Evolutionary conservation across 2,888 invertebrate genomes (phyloP), one percentile per base, ranked within the genome.

Genomic region (Drosophila nigricruria): DNA sequence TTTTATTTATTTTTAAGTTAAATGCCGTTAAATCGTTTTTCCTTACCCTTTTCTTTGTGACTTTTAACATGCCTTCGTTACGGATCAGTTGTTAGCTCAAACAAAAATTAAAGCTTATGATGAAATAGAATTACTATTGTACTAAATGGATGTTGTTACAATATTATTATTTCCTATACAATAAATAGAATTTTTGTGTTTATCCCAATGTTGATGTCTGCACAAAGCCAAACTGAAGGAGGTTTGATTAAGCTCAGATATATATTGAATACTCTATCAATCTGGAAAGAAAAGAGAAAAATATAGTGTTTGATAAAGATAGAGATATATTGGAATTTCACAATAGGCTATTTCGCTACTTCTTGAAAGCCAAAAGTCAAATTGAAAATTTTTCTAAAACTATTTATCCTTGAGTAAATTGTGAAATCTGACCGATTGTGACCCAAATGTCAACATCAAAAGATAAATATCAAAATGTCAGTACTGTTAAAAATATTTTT

Each of bases 21-120:
- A 73, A 76, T 61, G 67, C 56, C 70, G 30, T 38, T 38, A 40
- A 50, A 34, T 38, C 20, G 32, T 1, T 27, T 23, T 38, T 42
- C 38, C 16, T 16, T 27, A 10, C 8, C 8, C 20, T 14, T 20
- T 27, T 36, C 20, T 14, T 40, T 3, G n/a, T 14, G 8, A n/a
- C 14, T 42, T 42, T 42, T 10, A 18, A 8, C 36, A 23, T 34
- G 27, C 1, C 10, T 47, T 5, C 14, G 49, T 5, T 34, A 23
- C 9, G 23, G 34, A n/a, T 38, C 53, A 53, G 12, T 5, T 5
- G n/a, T 36, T 47, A 3, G 1, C 9, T 9, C 18, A 20, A 42
- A 18, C 1, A 3, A 10, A 20, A 42, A 20, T 42, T 3, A 25
- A 1, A 45, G 4, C 20, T 25, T 25, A 25, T 25, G 25, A 3